These are phyloP conservation scores for Papilio xuthus DNA, from an alignment of 1,140 invertebrate genomes.

Conservation along the genomic window DNA sequence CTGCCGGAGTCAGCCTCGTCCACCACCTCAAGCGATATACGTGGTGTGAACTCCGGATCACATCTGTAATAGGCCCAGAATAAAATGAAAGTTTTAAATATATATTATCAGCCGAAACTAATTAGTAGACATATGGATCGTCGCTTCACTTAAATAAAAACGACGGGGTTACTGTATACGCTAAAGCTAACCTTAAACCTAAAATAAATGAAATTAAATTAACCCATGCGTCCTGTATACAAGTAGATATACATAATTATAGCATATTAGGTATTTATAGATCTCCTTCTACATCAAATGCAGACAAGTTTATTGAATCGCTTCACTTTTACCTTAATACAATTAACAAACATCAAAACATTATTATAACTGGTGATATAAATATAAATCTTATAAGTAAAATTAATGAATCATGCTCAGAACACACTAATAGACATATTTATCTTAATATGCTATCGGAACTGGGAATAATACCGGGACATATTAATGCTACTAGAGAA, in stretches of 20 bases:
- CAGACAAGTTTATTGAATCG: conserved; percentile 30
- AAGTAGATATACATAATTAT: conserved; percentile 34
- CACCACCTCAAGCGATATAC: conserved; percentile 59
- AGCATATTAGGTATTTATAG: conserved; percentile 34
- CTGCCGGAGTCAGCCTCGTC: conserved; percentile 68
- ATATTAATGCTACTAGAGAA: conserved; percentile 45
- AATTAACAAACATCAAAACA: conserved; percentile 32
- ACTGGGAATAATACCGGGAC: conserved; percentile 43
- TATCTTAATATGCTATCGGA: conserved; percentile 47
- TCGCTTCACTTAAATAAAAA: conserved; percentile 28
- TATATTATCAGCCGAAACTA: too few species aligned
- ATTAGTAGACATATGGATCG: too few species aligned
- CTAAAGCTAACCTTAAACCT: conserved; percentile 26
- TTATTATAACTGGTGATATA: conserved; percentile 45
- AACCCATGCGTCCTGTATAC: conserved; percentile 34
- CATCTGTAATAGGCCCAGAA: conserved; percentile 85
- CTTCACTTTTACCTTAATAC: neutral
- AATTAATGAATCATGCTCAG: conserved; percentile 32
- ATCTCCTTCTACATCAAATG: conserved; percentile 37
- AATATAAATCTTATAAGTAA: conserved; percentile 47
- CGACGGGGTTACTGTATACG: conserved; percentile 26
- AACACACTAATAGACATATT: conserved; percentile 42
- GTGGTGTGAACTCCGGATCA: conserved; percentile 90
- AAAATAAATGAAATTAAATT: conserved; percentile 37
- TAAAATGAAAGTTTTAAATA: too few species aligned